Evolutionary conservation across 2,888 invertebrate genomes (phyloP).

Genomic region (Meloe dianella): DNA sequence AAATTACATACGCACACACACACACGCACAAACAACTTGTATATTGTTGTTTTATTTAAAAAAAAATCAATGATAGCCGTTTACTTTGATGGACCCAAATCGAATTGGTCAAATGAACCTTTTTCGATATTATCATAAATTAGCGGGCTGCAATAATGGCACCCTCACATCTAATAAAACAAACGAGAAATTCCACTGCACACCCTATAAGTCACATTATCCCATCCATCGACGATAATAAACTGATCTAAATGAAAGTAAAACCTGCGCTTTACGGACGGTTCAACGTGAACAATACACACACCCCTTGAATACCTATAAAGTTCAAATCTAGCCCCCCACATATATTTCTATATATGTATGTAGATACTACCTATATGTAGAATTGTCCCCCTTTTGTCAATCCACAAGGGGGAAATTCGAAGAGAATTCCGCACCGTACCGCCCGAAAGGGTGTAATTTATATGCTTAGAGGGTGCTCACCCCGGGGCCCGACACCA

Average conservation of each 20-base stretch:
- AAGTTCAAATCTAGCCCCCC: slow-evolving; percentile 38
- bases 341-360: slow-evolving; percentile 32
- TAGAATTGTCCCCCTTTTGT: slow-evolving; percentile 24
- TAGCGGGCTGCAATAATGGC: background rate
- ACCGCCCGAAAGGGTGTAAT: slow-evolving; percentile 57
- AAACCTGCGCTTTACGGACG: slow-evolving; percentile 45
- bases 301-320: slow-evolving; percentile 51
- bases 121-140: background rate
- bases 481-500: slow-evolving; percentile 57
- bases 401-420: slow-evolving; percentile 19
- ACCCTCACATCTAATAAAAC: background rate
- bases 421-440: slow-evolving; percentile 10
- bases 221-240: slow-evolving; percentile 39
- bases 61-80: background rate
- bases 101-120: background rate
- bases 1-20: slow-evolving; percentile 8
- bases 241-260: slow-evolving; percentile 48
- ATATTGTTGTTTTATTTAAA: background rate
- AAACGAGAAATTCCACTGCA: background rate
- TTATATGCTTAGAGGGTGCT: slow-evolving; percentile 57
- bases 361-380: background rate
- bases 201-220: slow-evolving; percentile 9
- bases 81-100: background rate
- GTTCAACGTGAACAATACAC: slow-evolving; percentile 49
- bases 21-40: background rate